phyloP scores from a whole-genome alignment of 2,113 vertebrate species.

The Symphodus melops region DNA sequence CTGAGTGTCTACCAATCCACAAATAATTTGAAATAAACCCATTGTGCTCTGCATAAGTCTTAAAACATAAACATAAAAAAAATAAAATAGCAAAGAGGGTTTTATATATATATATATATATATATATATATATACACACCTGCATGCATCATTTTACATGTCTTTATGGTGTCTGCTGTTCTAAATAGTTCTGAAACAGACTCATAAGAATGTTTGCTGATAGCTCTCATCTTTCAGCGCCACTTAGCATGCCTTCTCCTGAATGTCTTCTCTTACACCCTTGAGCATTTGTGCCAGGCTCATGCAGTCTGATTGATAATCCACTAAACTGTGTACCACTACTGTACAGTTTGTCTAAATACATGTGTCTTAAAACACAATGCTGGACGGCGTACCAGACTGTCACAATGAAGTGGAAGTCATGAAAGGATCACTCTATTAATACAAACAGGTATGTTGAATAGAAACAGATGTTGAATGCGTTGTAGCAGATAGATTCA shows the following conservation, averaged over 20 bases:
- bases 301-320: conserved; percentile 24
- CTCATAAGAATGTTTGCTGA: conserved; percentile 23
- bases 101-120: too few relatives aligned
- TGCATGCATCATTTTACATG: not conserved
- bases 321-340: conserved; percentile 10
- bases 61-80: too few relatives aligned
- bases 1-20: too few relatives aligned
- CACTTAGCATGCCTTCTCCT: conserved; percentile 42
- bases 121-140: too few relatives aligned
- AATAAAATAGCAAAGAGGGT: too few relatives aligned
- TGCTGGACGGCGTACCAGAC: not conserved
- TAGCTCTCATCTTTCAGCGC: conserved; percentile 30
- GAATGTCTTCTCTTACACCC: conserved; percentile 5
- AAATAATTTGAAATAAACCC: too few relatives aligned
- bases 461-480: too few relatives aligned
- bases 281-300: conserved; percentile 10
- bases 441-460: too few relatives aligned
- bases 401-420: not conserved
- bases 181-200: conserved; percentile 14
- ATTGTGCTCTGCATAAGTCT: too few relatives aligned
- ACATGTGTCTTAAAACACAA: not conserved
- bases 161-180: not conserved
- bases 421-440: too few relatives aligned
- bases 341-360: conserved; percentile 16
- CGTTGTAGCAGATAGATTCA: too few relatives aligned